Percentiles rank a stretch among this genome's conserved stretches.
phyloP scores from a whole-genome alignment of 2,888 invertebrate species.

The Napeogenes sylphis region DNA sequence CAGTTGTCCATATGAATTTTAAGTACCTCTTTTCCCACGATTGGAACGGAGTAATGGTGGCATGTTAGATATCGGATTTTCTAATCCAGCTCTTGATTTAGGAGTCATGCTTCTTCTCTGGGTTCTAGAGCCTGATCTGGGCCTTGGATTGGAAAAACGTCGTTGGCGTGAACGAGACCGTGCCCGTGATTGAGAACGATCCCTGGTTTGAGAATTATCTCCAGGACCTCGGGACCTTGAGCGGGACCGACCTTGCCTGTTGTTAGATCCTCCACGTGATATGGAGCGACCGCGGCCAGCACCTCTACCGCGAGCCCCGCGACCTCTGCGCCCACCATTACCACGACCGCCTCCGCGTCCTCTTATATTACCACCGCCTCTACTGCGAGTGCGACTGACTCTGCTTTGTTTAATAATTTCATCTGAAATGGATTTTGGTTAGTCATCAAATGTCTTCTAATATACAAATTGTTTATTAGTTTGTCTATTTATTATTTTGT shows the following conservation, averaged over 20 bases:
- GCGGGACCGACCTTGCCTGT: slow-evolving; percentile 34
- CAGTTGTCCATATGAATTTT: slow-evolving; percentile 10
- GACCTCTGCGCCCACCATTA: slow-evolving; percentile 41
- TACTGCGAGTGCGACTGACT: slow-evolving; percentile 55
- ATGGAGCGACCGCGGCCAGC: slow-evolving; percentile 46
- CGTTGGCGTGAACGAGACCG: slow-evolving; percentile 39
- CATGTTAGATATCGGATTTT: slow-evolving; percentile 37
- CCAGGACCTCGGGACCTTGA: slow-evolving; percentile 42
- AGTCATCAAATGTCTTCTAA: background rate
- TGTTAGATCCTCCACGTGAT: slow-evolving; percentile 25
- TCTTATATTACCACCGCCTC: slow-evolving; percentile 45
- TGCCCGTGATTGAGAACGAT: slow-evolving; percentile 39
- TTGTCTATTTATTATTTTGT: slow-evolving; percentile 11
- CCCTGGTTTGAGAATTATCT: slow-evolving; percentile 35
- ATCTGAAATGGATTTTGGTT: slow-evolving; percentile 41
- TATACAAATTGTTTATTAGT: background rate
- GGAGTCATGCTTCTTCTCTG: slow-evolving; percentile 59
- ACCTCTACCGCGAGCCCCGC: slow-evolving; percentile 41
- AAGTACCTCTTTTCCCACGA: slow-evolving; percentile 44
- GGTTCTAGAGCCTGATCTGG: slow-evolving; percentile 58
- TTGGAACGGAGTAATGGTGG: slow-evolving; percentile 51
- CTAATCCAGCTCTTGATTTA: slow-evolving; percentile 63
- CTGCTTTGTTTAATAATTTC: slow-evolving; percentile 66
- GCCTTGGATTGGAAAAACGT: slow-evolving; percentile 49
- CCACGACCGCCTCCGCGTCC: slow-evolving; percentile 43